These are phyloP conservation scores for Falco naumanni DNA, from an alignment of 2,797 vertebrate species.

Conservation along the genomic window DNA sequence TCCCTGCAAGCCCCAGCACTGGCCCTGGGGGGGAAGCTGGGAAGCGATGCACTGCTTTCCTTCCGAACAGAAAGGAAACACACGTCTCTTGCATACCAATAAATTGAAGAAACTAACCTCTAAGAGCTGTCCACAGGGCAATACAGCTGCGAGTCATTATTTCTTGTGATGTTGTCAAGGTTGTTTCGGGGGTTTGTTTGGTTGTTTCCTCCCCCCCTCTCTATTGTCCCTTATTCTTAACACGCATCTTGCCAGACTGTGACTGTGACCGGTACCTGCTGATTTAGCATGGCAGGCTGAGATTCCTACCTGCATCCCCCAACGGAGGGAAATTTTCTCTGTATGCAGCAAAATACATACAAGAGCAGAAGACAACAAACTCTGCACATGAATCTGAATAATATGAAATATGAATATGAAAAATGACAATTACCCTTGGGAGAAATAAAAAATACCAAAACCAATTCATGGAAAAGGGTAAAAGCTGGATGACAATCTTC, in stretches of 20 bases:
- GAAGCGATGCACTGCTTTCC: neutral
- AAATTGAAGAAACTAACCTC: neutral
- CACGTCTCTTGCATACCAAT: neutral
- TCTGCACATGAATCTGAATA: neutral
- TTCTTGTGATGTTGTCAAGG: neutral
- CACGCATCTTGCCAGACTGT: too few relatives aligned
- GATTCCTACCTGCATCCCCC: neutral
- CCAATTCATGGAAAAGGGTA: neutral
- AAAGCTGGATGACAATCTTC: neutral
- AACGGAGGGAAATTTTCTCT: neutral
- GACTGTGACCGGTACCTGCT: neutral
- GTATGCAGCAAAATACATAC: neutral
- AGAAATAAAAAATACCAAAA: neutral
- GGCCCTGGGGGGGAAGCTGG: fast-evolving
- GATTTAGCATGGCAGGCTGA: neutral
- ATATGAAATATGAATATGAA: too few relatives aligned
- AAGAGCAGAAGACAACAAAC: neutral
- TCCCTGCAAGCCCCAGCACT: neutral
- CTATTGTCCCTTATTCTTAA: neutral
- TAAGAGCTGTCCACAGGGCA: neutral
- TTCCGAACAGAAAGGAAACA: neutral
- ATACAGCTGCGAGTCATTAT: neutral
- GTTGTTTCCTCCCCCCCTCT: too few relatives aligned
- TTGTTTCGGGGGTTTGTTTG: neutral
- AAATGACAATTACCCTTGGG: neutral